These are phyloP conservation scores for Bucorvus abyssinicus DNA, from an alignment of 2,797 vertebrate species.

Conservation along the genomic window DNA sequence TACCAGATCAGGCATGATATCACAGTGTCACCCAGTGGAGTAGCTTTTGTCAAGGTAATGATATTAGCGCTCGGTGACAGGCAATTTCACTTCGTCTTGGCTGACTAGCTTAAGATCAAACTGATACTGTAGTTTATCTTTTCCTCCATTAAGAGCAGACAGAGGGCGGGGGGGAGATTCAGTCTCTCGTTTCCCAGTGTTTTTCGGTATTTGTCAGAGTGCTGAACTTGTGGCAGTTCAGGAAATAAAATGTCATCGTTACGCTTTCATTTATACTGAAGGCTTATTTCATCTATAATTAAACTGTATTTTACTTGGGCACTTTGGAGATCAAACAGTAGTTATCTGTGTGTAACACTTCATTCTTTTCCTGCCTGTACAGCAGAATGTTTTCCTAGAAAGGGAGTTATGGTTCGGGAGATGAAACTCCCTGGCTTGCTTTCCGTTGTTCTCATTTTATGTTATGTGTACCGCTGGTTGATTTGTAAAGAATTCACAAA, in stretches of 20 bases:
- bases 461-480: not conserved
- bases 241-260: slow-evolving; percentile 16
- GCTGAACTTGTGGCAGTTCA: not conserved
- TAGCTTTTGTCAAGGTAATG: slow-evolving; percentile 94
- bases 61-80: slow-evolving; percentile 21
- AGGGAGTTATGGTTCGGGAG: not conserved
- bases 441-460: not conserved
- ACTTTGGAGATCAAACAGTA: slow-evolving; percentile 24
- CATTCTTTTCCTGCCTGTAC: not conserved
- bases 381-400: not conserved
- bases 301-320: slow-evolving; percentile 10
- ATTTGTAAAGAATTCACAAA: not conserved
- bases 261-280: slow-evolving; percentile 18
- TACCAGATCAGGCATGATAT: slow-evolving; percentile 90
- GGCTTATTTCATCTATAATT: slow-evolving; percentile 43
- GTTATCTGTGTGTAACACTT: not conserved
- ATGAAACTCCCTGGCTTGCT: not conserved
- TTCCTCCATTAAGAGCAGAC: slow-evolving; percentile 4
- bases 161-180: not conserved
- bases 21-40: slow-evolving; percentile 91
- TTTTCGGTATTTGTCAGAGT: not conserved
- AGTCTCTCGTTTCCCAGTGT: not conserved
- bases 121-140: not conserved
- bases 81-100: not conserved
- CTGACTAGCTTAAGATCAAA: slow-evolving; percentile 12